phyloP scores from a whole-genome alignment of 2,888 invertebrate species.

The Pilophorus perplexus region DNA sequence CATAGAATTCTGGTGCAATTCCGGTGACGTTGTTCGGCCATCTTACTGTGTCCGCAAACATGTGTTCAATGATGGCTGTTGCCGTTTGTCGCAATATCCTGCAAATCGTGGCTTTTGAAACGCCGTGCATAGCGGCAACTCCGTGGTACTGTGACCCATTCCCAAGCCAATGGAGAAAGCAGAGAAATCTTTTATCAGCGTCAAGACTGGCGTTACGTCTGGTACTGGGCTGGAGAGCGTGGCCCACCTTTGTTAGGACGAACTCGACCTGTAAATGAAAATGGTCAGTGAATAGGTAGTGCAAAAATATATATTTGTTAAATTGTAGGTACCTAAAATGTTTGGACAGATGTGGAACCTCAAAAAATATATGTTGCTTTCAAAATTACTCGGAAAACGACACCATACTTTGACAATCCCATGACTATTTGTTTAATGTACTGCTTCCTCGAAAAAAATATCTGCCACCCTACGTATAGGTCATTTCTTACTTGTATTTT shows the following conservation, averaged over 20 bases:
- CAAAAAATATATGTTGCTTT: no score
- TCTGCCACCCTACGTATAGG: no score
- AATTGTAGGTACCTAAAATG: no score
- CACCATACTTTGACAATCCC: no score
- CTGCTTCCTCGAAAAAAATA: no score
- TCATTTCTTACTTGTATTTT: no score
- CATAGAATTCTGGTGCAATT: constrained; percentile 20
- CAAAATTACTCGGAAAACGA: no score
- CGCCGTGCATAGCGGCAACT: constrained; percentile 49
- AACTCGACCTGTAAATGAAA: no score
- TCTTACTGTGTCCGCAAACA: constrained; percentile 45
- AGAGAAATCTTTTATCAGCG: not conserved
- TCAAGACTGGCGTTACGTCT: not conserved
- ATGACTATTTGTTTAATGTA: no score
- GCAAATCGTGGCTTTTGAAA: constrained; percentile 48
- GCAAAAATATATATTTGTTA: no score
- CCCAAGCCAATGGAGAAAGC: constrained; percentile 45
- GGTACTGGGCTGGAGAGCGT: not conserved
- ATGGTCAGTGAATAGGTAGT: no score
- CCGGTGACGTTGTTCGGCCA: constrained; percentile 29
- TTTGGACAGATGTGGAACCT: no score
- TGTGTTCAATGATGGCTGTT: constrained; percentile 45
- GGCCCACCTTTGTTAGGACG: not conserved
- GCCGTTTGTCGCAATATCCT: constrained; percentile 45
- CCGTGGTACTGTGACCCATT: constrained; percentile 46